A percentile compares a stretch with the other conserved stretches of the same genome.
Conservation (phyloP, 2,888 invertebrate genomes). For the Chalcis sispes region DNA sequence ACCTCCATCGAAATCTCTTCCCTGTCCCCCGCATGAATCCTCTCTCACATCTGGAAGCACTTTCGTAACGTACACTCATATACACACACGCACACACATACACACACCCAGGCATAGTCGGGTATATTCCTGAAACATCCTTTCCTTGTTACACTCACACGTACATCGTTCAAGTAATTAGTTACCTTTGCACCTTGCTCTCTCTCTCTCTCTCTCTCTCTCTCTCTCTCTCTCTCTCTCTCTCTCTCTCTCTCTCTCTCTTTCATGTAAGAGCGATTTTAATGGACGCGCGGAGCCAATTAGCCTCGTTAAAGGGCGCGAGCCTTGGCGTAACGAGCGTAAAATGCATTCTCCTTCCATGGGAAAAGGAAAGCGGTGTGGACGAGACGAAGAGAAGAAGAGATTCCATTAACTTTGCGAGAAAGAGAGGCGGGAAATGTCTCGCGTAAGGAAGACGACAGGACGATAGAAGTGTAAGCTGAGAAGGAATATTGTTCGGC, state of each 20-base stretch:
- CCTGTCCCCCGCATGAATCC: too few species aligned
- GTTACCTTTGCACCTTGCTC: neutral
- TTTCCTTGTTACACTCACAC: too few species aligned
- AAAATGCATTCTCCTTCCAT: constrained; percentile 35
- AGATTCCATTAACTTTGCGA: constrained; percentile 35
- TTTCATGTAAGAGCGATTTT: constrained; percentile 15
- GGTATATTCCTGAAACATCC: too few species aligned
- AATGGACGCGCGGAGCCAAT: constrained; percentile 47
- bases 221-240: neutral
- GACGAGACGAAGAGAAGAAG: neutral
- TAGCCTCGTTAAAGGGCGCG: constrained; percentile 51
- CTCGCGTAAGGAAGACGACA: too few species aligned
- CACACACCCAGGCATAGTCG: too few species aligned
- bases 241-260: constrained; percentile 4
- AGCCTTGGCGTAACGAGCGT: constrained; percentile 47
- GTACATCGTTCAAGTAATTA: constrained; percentile 23
- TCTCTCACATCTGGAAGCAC: too few species aligned
- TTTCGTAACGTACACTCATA: too few species aligned
- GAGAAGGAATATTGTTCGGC: constrained; percentile 21
- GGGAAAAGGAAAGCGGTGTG: too few species aligned
- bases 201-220: constrained; percentile 4
- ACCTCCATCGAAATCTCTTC: too few species aligned
- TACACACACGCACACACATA: too few species aligned
- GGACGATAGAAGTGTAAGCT: neutral
- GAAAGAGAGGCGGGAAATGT: neutral